These are phyloP conservation scores for Panthera tigris DNA, from an alignment of 2,113 vertebrate species.

Conservation along the genomic window DNA sequence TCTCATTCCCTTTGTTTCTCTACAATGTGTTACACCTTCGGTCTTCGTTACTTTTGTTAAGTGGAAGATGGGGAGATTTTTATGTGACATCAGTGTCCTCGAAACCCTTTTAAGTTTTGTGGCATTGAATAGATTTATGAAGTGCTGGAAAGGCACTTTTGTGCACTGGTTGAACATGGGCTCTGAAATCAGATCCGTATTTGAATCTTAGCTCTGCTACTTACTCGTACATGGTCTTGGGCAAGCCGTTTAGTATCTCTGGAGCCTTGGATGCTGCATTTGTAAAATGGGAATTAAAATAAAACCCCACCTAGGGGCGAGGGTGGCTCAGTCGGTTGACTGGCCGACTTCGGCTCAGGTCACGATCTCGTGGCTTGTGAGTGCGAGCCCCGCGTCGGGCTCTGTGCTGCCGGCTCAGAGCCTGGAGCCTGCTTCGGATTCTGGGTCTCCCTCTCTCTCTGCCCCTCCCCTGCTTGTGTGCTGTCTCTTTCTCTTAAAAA, in stretches of 20 bases:
- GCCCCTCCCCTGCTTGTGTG: too few species aligned
- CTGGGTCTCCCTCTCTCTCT: too few species aligned
- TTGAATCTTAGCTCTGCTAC: slow-evolving; percentile 20
- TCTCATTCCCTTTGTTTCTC: background rate
- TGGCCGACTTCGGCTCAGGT: too few species aligned
- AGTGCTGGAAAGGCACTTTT: background rate
- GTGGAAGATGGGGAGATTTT: slow-evolving; percentile 13
- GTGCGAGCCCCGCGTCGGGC: too few species aligned
- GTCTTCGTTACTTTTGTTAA: slow-evolving; percentile 19
- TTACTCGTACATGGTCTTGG: background rate
- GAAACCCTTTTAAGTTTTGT: background rate
- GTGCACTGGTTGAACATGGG: background rate
- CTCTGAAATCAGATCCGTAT: slow-evolving; percentile 1
- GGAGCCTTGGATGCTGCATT: background rate
- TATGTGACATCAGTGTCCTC: background rate
- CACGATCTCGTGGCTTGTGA: too few species aligned
- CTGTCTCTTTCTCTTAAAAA: too few species aligned
- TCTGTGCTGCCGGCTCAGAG: too few species aligned
- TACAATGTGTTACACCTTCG: background rate
- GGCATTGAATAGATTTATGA: background rate
- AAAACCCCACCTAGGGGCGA: background rate
- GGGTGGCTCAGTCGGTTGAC: too few species aligned
- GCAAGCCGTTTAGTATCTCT: background rate
- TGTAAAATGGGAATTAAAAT: background rate
- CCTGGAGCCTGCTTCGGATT: too few species aligned